Base-by-base conservation (phyloP, 2,113 vertebrate species). In the Heliornis fulica region DNA sequence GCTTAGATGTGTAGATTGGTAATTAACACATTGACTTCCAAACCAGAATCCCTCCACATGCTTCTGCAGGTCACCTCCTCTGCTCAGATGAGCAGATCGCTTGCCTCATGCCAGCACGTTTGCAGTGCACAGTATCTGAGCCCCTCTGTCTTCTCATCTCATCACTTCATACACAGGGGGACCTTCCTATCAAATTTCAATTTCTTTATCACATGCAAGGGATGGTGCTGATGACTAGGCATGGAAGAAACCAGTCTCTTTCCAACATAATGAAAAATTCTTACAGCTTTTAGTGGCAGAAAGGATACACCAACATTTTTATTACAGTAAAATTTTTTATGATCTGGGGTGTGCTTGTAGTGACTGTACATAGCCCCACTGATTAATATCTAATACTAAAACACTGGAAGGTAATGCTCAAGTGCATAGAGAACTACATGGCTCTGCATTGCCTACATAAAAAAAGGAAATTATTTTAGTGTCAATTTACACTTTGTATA, bases 401-500 rank as follows among this genome's bases (percentile, higher is more conserved):
- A 75, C 57, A 51, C 65, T 88, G 60, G 56, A 71, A 87, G 18
- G 32, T 91, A 32, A 85, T 29, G 50, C 77, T 83, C 75, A 77
- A 83, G 69, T 70, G 61, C n/a, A 63, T 7, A 21, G 31, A 53
- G 38, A 75, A 72, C 65, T 41, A 34, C 70, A 74, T 14, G 57
- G 75, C 91, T 90, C 41, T 83, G 69, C 53, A 50, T 68, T 59
- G 51, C 50, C 87, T 74, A 46, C 11, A 66, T 32, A 71, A 84
- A 93, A 82, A 93, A 81, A 69, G 32, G 41, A 92, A 94, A 56
- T 46, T 78, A 94, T 41, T 87, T 93, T 86, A 92, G 64, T 87
- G 65, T 65, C 69, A 80, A 22, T 80, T 96, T 87, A 83, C 16
- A 59, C 57, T 94, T 76, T 26, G 36, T 61, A 50, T 29, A 90